Percentiles rank a stretch among this genome's conserved stretches.
These are phyloP conservation scores for Platycheirus albimanus DNA, from an alignment of 2,888 invertebrate genomes.

Conservation along the genomic window DNA sequence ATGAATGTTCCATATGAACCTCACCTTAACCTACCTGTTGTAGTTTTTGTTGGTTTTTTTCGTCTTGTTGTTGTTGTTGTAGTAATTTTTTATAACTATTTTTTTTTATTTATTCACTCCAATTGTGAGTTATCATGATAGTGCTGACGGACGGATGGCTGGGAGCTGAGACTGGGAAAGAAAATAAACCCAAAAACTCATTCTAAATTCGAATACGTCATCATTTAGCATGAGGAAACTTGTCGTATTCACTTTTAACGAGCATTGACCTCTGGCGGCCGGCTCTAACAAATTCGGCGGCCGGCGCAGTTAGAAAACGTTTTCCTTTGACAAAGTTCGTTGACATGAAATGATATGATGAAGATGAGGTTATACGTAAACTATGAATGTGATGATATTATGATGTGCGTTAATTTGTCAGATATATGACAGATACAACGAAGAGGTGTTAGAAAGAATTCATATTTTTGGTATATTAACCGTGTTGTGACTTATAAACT, in stretches of 20 bases:
- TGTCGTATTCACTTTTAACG: slow-evolving; percentile 73
- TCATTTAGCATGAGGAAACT: slow-evolving; percentile 64
- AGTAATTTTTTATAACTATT: background rate
- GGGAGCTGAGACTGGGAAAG: too few species aligned
- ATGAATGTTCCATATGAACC: slow-evolving; percentile 22
- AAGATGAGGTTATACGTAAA: too few species aligned
- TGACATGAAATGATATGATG: too few species aligned
- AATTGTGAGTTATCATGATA: slow-evolving; percentile 62
- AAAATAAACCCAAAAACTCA: slow-evolving; percentile 22
- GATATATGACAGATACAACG: slow-evolving; percentile 23
- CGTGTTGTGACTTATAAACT: slow-evolving; percentile 24
- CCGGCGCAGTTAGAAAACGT: slow-evolving; percentile 40
- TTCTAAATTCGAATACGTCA: slow-evolving; percentile 54
- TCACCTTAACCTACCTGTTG: slow-evolving; percentile 12
- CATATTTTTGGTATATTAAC: background rate
- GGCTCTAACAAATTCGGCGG: slow-evolving; percentile 50
- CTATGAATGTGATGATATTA: slow-evolving; percentile 7
- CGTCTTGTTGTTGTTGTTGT: slow-evolving; percentile 5
- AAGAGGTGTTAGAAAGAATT: slow-evolving; percentile 38
- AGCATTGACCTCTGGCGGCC: slow-evolving; percentile 40
- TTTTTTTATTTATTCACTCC: slow-evolving; percentile 50
- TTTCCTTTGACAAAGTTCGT: slow-evolving; percentile 60
- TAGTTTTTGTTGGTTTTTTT: background rate
- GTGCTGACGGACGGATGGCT: slow-evolving; percentile 32
- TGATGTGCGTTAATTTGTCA: slow-evolving; percentile 15